Evolutionary conservation across 2,113 vertebrate genomes (phyloP).

Genomic region (Brachyhypopomus occidentalis): DNA sequence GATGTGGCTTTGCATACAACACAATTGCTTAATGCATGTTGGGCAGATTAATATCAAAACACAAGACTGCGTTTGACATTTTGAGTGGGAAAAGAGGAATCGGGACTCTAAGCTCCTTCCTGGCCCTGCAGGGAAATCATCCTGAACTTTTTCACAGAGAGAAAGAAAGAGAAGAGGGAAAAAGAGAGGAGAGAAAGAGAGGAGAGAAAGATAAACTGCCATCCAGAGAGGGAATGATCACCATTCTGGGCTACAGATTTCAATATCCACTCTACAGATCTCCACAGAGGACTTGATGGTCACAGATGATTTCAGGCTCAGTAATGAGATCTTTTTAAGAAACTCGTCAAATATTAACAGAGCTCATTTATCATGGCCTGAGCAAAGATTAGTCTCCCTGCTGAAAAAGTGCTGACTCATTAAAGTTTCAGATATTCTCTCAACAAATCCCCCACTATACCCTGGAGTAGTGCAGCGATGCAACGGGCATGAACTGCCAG

Average conservation of each 20-base stretch:
- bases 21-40: background rate
- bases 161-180: background rate
- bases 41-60: background rate
- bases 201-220: background rate
- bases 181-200: background rate
- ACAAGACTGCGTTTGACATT: background rate
- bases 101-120: background rate
- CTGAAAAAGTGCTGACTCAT: slow-evolving; percentile 38
- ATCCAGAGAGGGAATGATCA: background rate
- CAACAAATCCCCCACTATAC: slow-evolving; percentile 11
- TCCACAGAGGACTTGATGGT: slow-evolving; percentile 32
- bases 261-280: slow-evolving; percentile 29
- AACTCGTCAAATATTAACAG: slow-evolving; percentile 55
- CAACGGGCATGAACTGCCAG: background rate
- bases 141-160: slow-evolving; percentile 6
- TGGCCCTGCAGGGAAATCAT: slow-evolving; percentile 10
- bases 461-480: background rate
- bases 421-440: slow-evolving; percentile 32
- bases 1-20: too few relatives aligned
- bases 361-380: slow-evolving; percentile 44
- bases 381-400: slow-evolving; percentile 10
- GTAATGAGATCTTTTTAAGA: slow-evolving; percentile 54
- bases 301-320: slow-evolving; percentile 44
- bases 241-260: background rate
- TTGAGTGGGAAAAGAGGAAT: background rate